Evolutionary conservation across 1,140 invertebrate genomes (phyloP).

Genomic region (Lethrus apterus): DNA sequence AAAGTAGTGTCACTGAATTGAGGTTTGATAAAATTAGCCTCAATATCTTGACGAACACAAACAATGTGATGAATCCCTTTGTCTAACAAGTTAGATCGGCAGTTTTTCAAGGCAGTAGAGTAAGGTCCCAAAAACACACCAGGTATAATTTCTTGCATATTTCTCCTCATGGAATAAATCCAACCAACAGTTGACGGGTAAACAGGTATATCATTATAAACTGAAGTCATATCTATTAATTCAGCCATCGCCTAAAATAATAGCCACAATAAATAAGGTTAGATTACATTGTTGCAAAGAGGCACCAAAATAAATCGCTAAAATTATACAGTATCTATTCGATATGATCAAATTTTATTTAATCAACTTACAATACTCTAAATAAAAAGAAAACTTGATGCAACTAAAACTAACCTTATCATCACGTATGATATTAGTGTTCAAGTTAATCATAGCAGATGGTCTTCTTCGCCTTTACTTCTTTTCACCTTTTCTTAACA

Average conservation of each 20-base stretch:
- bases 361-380: background rate
- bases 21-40: conserved; percentile 58
- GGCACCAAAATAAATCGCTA: conserved; percentile 21
- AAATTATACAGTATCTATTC: too few species aligned
- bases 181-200: conserved; percentile 36
- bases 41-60: conserved; percentile 58
- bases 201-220: conserved; percentile 21
- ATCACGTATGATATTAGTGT: conserved; percentile 9
- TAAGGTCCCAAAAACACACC: conserved; percentile 63
- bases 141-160: conserved; percentile 67
- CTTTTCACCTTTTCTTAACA: too few species aligned
- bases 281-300: conserved; percentile 7
- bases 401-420: conserved; percentile 14
- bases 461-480: conserved; percentile 1
- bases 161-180: conserved; percentile 56
- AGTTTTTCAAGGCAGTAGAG: conserved; percentile 48
- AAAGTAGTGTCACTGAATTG: conserved; percentile 54
- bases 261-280: conserved; percentile 18
- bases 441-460: conserved; percentile 11
- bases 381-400: conserved; percentile 11
- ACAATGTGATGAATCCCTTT: conserved; percentile 63
- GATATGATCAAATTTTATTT: too few species aligned
- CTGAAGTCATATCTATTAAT: conserved; percentile 22
- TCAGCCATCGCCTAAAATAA: conserved; percentile 22
- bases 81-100: conserved; percentile 46